Base-by-base conservation (phyloP, 37 sponge, comb jelly and placozoan species). In the Sycon ciliatum region DNA sequence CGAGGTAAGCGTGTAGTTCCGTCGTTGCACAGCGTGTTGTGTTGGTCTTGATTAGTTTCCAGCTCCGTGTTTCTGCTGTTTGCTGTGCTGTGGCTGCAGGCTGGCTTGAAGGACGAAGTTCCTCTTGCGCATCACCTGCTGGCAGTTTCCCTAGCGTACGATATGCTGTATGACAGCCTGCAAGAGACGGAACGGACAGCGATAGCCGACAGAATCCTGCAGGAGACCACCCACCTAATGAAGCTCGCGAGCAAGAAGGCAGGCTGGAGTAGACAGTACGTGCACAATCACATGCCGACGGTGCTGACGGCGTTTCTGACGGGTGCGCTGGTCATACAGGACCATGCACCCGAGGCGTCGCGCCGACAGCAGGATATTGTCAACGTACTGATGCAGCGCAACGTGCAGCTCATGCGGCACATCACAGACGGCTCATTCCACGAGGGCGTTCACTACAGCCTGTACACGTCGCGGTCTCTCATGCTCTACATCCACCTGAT, bases 71-170 rank as follows among this genome's bases (percentile, higher is more conserved):
- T n/a, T n/a, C n/a, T n/a, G n/a, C n/a, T n/a, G n/a, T n/a, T n/a
- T n/a, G n/a, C n/a, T 36, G 9, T 49, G 0, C 69, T 78, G 2
- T 7, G n/a, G n/a, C n/a, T n/a, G 27, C 31, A 22, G 20, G 49
- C 32, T n/a, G 38, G 26, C 18, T 54, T 28, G 1, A 32, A 57
- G 2, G 78, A 72, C 29, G 69, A 78, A n/a, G 70, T 73, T 26
- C 71, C 72, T 27, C 34, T 61, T 11, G 39, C 64, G 20, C 72
- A 78, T 60, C 54, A 57, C 18, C 57, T 78, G 40, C 58, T 73
- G 18, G 76, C 69, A 36, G 18, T 75, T 29, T 69, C 76, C 32
- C 69, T 69, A 5, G 76, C 76, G 13, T 75, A 26, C 36, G 76
- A 75, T 34, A 38, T 75, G n/a, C 39, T 75, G 20, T 75, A 67